Conservation (phyloP, 2,888 invertebrate genomes). For the Fragum fragum region DNA sequence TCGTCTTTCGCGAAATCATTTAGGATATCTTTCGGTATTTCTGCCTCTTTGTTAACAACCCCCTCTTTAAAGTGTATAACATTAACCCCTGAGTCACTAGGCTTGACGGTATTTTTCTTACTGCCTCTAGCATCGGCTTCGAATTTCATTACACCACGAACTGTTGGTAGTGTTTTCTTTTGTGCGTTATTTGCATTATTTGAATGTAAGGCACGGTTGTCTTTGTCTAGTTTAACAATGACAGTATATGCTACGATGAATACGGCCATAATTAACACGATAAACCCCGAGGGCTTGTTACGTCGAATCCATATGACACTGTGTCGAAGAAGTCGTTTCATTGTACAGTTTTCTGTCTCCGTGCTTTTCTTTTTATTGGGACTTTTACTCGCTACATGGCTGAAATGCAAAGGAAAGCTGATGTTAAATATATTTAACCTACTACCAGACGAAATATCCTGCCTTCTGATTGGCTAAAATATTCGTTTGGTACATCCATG, state of each 20-base stretch:
- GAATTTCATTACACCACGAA: neutral
- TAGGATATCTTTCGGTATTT: constrained; percentile 16
- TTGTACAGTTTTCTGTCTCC: neutral
- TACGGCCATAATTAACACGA: constrained; percentile 27
- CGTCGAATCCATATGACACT: constrained; percentile 11
- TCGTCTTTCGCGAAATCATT: constrained; percentile 23
- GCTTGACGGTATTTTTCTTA: no score
- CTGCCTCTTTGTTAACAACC: neutral
- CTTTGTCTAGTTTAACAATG: constrained; percentile 39
- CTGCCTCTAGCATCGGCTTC: neutral
- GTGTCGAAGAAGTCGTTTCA: constrained; percentile 1
- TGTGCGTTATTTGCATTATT: neutral
- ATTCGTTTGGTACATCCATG: no score
- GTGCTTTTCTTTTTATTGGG: neutral
- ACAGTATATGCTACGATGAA: constrained; percentile 45
- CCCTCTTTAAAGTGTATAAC: constrained; percentile 8
- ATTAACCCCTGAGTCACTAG: neutral
- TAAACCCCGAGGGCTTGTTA: constrained; percentile 42
- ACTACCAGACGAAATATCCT: no score
- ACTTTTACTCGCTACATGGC: neutral
- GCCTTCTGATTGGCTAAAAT: no score
- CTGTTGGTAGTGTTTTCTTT: neutral
- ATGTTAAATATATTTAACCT: no score
- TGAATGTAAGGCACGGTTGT: neutral
- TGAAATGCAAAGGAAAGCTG: neutral